These are phyloP conservation scores for Thripadectes ignobilis DNA, from an alignment of 2,797 vertebrate species.

Conservation along the genomic window DNA sequence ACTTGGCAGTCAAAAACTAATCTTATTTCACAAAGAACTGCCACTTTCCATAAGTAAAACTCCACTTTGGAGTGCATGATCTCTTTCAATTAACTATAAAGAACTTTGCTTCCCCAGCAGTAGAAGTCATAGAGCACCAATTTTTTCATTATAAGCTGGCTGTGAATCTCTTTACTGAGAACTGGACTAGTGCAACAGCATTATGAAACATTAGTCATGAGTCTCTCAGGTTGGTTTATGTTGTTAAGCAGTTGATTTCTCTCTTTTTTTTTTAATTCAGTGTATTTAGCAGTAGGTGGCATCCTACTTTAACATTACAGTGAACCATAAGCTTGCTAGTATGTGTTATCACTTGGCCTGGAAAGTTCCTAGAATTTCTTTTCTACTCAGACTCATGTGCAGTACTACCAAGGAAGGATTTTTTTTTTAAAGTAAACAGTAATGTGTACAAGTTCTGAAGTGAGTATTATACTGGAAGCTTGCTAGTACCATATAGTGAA, in stretches of 20 bases:
- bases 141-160: not conserved
- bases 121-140: not conserved
- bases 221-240: rapidly evolving
- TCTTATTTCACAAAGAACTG: not conserved
- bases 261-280: not conserved
- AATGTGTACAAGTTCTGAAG: not conserved
- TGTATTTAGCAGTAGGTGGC: slow-evolving; percentile 37
- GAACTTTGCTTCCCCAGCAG: not conserved
- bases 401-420: not conserved
- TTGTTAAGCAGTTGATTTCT: not conserved
- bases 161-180: not conserved
- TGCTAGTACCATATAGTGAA: not conserved
- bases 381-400: not conserved
- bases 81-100: not conserved
- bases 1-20: not conserved
- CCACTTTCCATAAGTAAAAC: not conserved
- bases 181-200: not conserved
- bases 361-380: not conserved
- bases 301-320: not conserved
- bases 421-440: not conserved
- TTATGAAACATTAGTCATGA: not conserved
- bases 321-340: not conserved
- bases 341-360: not conserved
- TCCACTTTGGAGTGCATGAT: not conserved
- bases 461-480: not conserved